Conservation (phyloP, 2,113 vertebrate genomes). For the Diadophis punctatus region DNA sequence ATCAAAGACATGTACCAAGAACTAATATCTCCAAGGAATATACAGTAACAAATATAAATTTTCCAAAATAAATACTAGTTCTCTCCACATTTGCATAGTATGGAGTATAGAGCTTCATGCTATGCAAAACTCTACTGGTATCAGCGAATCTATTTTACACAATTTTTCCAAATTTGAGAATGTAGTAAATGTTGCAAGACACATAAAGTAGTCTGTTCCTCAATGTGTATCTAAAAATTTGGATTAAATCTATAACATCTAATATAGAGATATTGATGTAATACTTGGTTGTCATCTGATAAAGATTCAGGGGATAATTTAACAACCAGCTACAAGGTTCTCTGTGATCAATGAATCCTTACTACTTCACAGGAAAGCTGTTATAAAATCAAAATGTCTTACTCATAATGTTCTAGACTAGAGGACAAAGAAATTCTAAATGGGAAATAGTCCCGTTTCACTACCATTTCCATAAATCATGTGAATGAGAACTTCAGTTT, state of each 20-base stretch:
- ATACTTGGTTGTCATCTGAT: background rate
- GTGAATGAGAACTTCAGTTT: background rate
- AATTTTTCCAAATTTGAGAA: background rate
- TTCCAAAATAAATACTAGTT: background rate
- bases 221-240: constrained; percentile 29
- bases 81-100: background rate
- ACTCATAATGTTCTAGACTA: background rate
- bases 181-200: background rate
- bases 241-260: constrained; percentile 22
- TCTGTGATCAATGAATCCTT: background rate
- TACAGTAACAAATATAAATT: background rate
- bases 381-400: background rate
- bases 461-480: background rate
- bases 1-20: background rate
- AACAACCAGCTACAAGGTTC: background rate
- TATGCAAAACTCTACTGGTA: background rate
- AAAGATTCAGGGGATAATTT: background rate
- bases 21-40: background rate
- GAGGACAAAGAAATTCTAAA: background rate
- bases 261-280: background rate
- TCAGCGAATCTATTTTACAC: background rate
- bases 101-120: background rate
- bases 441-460: background rate
- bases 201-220: background rate
- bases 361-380: background rate